These are phyloP conservation scores for Lepidurus apus DNA, from an alignment of 1,140 invertebrate genomes.

Conservation along the genomic window DNA sequence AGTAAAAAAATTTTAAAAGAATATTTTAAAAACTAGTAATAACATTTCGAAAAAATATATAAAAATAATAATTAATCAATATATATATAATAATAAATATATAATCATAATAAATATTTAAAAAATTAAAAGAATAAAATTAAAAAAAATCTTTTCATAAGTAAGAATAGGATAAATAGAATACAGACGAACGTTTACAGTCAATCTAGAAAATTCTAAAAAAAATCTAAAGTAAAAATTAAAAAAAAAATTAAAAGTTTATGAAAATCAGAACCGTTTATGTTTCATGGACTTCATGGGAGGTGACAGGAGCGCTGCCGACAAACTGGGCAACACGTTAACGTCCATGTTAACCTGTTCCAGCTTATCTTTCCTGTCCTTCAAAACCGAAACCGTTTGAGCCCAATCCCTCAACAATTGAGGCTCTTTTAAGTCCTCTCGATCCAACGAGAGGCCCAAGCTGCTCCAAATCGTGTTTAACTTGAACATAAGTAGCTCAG, in stretches of 20 bases:
- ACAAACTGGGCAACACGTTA: constrained; percentile 26
- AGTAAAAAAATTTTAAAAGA: not conserved
- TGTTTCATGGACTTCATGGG: constrained; percentile 19
- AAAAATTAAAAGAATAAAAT: not conserved
- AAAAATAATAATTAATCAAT: no score
- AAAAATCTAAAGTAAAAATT: constrained; percentile 42
- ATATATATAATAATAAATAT: no score
- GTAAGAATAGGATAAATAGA: no score
- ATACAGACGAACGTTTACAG: no score
- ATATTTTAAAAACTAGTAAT: no score
- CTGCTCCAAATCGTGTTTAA: constrained; percentile 54
- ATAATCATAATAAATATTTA: no score
- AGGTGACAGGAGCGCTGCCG: constrained; percentile 30
- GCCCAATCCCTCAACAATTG: constrained; percentile 31
- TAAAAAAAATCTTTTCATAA: not conserved
- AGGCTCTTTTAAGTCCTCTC: constrained; percentile 29
- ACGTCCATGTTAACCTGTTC: constrained; percentile 25
- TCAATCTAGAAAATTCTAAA: not conserved
- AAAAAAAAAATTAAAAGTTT: not conserved
- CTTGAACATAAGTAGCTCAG: constrained; percentile 57
- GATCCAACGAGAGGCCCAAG: constrained; percentile 50
- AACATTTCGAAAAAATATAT: no score
- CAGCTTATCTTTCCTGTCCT: constrained; percentile 30
- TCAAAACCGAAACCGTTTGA: constrained; percentile 23
- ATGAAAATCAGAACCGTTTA: not conserved